These are phyloP conservation scores for Perccottus glenii DNA, from an alignment of 2,113 vertebrate genomes.

Conservation along the genomic window DNA sequence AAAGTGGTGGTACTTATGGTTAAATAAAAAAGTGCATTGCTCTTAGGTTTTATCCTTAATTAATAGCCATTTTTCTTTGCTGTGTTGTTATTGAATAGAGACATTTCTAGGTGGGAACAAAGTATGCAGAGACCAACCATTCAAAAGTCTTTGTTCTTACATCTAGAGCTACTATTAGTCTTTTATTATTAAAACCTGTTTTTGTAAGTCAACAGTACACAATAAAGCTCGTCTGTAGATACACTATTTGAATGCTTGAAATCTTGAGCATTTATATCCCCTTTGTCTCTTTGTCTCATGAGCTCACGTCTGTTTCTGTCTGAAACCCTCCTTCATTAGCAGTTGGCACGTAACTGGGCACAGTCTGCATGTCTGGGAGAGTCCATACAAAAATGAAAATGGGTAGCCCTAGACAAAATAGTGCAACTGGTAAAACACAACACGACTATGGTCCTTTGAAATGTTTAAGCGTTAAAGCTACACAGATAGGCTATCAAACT, in stretches of 20 bases:
- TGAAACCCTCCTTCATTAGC: slow-evolving; percentile 26
- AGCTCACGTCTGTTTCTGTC: slow-evolving; percentile 13
- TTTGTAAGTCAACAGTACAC: not conserved
- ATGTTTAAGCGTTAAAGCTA: too few species aligned
- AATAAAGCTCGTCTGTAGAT: not conserved
- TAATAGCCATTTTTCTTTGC: not conserved
- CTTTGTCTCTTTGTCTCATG: slow-evolving; percentile 50
- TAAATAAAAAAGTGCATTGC: too few species aligned
- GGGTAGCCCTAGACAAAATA: too few species aligned
- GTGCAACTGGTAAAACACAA: too few species aligned
- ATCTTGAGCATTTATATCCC: slow-evolving; percentile 5
- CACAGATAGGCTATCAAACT: too few species aligned
- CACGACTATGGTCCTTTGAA: too few species aligned
- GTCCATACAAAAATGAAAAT: not conserved
- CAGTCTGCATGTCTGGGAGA: not conserved
- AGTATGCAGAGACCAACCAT: slow-evolving; percentile 40
- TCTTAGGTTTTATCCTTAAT: not conserved
- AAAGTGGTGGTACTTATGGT: too few species aligned
- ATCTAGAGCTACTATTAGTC: not conserved
- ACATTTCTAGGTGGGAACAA: slow-evolving; percentile 48
- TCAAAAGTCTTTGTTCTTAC: slow-evolving; percentile 54
- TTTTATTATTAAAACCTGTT: not conserved
- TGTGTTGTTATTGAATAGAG: slow-evolving; percentile 10
- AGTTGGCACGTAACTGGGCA: slow-evolving; percentile 7
- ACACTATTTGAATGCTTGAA: not conserved